Base-by-base conservation (phyloP, 2,797 vertebrate genomes). In the Hydrolagus colliei region DNA sequence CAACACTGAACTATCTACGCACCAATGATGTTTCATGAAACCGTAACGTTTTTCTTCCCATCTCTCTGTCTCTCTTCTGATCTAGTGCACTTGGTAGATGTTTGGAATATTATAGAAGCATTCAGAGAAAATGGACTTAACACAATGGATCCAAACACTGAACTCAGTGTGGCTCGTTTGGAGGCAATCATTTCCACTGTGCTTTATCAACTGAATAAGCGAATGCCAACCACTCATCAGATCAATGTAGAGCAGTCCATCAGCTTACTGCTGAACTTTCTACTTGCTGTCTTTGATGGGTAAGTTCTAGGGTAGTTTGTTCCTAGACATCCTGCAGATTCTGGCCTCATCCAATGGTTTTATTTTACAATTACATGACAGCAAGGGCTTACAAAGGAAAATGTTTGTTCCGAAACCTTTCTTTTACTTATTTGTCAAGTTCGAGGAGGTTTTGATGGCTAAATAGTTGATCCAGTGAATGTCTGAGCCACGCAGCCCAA, bases 21-120 rank as follows among this genome's bases (percentile, higher is more conserved):
- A 27, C 27, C 27, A 27, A 27, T 76, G 9, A 4, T 16, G 12
- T 84, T 84, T 52, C 12, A 84, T 68, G 16, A 84, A 84, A 84
- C 79, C 72, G 79, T 62, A 2, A 0, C 22, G 62, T 27, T 13
- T 8, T 63, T 85, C 20, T 86, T n/a, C 59, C 73, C 22, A 76
- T 35, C 16, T 77, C 16, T 74, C 72, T 79, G 32, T 65, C 8
- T 10, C 35, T 62, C 71, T 16, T 67, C 13, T 73, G 87, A n/a
- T 87, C 13, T 89, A 99, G 98, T 99, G 91, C 98, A 99, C 91
- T 91, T 99, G 92, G 96, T 99, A 87, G 98, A 99, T 91, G 98
- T 99, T 88, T 99, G 98, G 98, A 99, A 99, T 1, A 92, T 99
- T 89, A 98, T 99, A 35, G 98, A 99, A 93, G 97, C 97, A 63